phyloP scores from a whole-genome alignment of 2,797 vertebrate genomes.

The Chiropotes sagulatus region DNA sequence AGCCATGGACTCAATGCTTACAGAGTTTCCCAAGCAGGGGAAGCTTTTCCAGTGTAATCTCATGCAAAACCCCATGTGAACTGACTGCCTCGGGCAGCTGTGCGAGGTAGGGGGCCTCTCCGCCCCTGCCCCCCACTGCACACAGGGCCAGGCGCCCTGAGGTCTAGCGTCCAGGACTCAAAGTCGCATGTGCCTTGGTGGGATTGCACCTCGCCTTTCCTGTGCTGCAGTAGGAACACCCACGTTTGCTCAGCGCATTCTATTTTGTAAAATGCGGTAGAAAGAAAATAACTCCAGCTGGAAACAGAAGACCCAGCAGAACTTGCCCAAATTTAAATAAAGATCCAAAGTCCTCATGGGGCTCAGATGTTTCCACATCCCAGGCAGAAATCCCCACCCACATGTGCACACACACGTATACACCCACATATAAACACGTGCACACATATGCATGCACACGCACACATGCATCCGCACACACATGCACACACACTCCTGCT shows the following conservation, averaged over 20 bases:
- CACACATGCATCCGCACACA: no score
- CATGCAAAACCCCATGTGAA: neutral
- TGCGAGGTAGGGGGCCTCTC: neutral
- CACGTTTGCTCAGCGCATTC: neutral
- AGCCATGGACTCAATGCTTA: neutral
- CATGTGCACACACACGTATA: no score
- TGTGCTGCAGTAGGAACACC: no score
- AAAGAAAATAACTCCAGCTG: neutral
- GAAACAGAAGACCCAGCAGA: no score
- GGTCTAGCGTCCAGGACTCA: neutral
- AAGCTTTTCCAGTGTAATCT: neutral
- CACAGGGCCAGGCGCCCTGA: neutral
- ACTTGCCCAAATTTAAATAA: neutral
- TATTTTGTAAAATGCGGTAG: neutral
- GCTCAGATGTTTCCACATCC: neutral
- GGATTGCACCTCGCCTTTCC: no score
- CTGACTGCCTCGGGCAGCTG: neutral
- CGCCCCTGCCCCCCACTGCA: accelerated
- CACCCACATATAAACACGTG: no score
- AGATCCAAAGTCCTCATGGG: neutral
- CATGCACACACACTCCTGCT: no score
- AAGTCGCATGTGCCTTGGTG: neutral
- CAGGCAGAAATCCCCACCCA: neutral
- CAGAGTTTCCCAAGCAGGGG: neutral
- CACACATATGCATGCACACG: no score